phyloP scores from a whole-genome alignment of 1,140 invertebrate species.

The Carposina sasakii region DNA sequence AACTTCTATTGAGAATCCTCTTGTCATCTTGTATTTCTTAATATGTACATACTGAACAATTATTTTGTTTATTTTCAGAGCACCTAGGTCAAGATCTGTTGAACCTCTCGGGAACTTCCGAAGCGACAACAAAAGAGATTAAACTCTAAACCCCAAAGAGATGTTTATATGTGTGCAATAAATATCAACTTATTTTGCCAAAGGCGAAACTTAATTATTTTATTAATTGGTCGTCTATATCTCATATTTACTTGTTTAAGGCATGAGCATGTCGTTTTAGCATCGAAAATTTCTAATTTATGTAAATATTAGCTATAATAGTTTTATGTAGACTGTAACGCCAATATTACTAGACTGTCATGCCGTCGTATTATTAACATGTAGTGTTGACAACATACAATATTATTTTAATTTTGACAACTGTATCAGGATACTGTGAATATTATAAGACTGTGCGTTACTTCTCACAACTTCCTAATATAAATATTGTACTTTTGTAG shows the following conservation, averaged over 20 bases:
- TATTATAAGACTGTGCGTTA: constrained; percentile 57
- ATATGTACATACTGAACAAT: constrained; percentile 11
- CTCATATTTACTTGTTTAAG: too few species aligned
- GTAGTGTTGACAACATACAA: too few species aligned
- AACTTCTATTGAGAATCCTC: too few species aligned
- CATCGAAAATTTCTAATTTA: constrained; percentile 13
- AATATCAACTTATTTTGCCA: constrained; percentile 51
- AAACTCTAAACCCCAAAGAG: constrained; percentile 43
- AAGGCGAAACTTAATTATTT: constrained; percentile 42
- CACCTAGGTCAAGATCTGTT: constrained; percentile 72
- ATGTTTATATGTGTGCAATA: constrained; percentile 58
- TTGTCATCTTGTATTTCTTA: neutral
- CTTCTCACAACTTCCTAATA: constrained; percentile 23
- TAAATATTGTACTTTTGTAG: constrained; percentile 31
- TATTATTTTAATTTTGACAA: too few species aligned
- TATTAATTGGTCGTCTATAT: too few species aligned
- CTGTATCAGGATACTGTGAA: constrained; percentile 31
- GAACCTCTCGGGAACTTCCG: constrained; percentile 67
- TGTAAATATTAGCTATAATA: constrained; percentile 6
- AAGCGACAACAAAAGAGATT: constrained; percentile 52
- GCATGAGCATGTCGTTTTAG: too few species aligned
- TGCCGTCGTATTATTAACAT: too few species aligned
- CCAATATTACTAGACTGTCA: too few species aligned
- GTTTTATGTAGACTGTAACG: too few species aligned
- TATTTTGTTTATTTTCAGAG: constrained; percentile 53